phyloP scores from a whole-genome alignment of 2,113 vertebrate genomes.

The Anas platyrhynchos region DNA sequence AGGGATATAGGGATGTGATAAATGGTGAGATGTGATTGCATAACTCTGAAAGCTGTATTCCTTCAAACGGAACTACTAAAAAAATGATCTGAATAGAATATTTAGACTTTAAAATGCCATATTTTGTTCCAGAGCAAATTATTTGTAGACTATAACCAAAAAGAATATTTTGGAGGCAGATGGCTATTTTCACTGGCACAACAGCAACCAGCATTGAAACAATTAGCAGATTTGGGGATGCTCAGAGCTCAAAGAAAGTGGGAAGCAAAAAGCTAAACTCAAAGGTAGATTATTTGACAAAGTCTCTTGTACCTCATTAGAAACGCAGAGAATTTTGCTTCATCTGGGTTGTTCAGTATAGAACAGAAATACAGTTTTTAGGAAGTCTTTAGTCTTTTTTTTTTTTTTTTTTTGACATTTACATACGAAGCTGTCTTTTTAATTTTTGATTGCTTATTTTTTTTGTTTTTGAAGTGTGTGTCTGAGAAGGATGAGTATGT shows the following conservation, averaged over 20 bases:
- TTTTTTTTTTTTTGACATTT: not conserved
- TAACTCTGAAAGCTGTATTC: not conserved
- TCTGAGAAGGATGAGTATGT: not conserved
- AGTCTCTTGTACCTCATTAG: not conserved
- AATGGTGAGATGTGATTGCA: not conserved
- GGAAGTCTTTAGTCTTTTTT: not conserved
- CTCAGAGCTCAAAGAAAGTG: not conserved
- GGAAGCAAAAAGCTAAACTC: not conserved
- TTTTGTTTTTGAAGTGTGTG: accelerated
- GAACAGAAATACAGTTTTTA: not conserved
- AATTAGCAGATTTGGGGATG: not conserved
- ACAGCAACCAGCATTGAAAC: not conserved
- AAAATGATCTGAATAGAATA: not conserved
- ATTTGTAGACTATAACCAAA: not conserved
- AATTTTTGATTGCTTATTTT: not conserved
- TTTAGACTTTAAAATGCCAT: not conserved
- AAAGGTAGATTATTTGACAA: not conserved
- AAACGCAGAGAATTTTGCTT: not conserved
- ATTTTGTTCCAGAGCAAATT: not conserved
- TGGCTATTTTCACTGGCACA: not conserved
- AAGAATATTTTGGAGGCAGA: not conserved
- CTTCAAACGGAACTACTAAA: not conserved
- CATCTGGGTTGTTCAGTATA: not conserved
- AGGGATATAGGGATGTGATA: not conserved
- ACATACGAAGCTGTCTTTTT: not conserved